phyloP scores from a whole-genome alignment of 2,797 vertebrate species.

The Phalloptychus januarius region DNA sequence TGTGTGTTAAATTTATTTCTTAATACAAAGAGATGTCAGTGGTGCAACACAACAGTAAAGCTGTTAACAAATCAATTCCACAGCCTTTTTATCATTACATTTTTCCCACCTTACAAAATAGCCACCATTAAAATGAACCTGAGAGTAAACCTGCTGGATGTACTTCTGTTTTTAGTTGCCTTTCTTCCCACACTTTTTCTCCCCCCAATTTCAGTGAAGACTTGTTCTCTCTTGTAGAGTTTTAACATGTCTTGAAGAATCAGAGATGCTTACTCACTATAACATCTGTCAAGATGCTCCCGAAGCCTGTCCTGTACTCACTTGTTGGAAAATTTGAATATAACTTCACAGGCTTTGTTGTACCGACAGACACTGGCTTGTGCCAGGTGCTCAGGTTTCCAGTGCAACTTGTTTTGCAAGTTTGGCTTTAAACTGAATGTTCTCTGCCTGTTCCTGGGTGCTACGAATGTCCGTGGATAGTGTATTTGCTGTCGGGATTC shows the following conservation, averaged over 20 bases:
- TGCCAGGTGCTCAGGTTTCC: neutral
- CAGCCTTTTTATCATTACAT: neutral
- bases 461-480: rapidly evolving
- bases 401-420: slow-evolving; percentile 32
- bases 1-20: neutral
- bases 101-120: slow-evolving; percentile 11
- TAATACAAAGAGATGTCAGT: neutral
- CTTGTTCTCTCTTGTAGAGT: slow-evolving; percentile 3
- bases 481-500: neutral
- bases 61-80: neutral
- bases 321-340: neutral
- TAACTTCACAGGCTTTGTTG: neutral
- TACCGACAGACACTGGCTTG: neutral
- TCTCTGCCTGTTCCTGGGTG: neutral
- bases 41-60: neutral
- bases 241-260: neutral
- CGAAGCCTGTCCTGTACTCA: neutral
- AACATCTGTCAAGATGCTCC: neutral
- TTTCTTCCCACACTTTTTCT: neutral
- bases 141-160: neutral
- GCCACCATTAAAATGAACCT: slow-evolving; percentile 7
- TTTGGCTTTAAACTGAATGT: neutral
- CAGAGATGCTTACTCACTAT: neutral
- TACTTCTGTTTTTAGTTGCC: neutral
- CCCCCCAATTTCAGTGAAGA: neutral